Base-by-base conservation (phyloP, 64 coral and sea anemone species). In the Orbicella faveolata region DNA sequence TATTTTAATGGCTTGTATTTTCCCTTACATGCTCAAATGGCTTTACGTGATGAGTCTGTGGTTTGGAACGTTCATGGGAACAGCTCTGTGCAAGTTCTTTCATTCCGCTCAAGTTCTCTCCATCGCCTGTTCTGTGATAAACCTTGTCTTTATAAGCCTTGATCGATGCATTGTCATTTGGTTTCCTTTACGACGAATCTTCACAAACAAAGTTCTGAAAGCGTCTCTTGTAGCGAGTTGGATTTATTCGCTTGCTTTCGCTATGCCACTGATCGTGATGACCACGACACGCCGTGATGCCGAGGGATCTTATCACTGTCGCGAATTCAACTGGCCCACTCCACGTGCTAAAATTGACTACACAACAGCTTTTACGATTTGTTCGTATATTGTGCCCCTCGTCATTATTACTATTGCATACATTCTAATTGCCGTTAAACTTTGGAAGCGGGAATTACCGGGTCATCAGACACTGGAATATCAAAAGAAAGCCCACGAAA, bases 1-100 rank as follows among this genome's bases (percentile, higher is more conserved):
- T 72, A 78, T 96, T 8, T 68, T 96, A 36, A 44, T 96, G 57
- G 90, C 95, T 36, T 36, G 81, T 17, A 57, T 89, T 20, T 54
- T 96, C 20, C 95, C 92, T 1, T 96, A 90, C 53, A 16, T 96
- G 1, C 52, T 88, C 9, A 96, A 94, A 61, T 96, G 88, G 88
- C n/a, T 96, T 23, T 96, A 79, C 44, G 92, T 96, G 35, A 15
- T 53, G 4, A 9, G 33, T 13, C n/a, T 59, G 0, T 96, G 95
- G 95, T 96, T 96, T 65, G 89, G 92, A 12, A 88, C 83, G 0
- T 54, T 93, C 34, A 72, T 96, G 36, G 95, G 88, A 36, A 75
- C 14, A 30, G 39, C 91, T 48, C 25, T 93, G 41, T 96, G 95
- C 54, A 83, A 93, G 76, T 57, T 93, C 63, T 66, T 89, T 75